Conservation (phyloP, 2,888 invertebrate species). For the Drosophila maculinotata region DNA sequence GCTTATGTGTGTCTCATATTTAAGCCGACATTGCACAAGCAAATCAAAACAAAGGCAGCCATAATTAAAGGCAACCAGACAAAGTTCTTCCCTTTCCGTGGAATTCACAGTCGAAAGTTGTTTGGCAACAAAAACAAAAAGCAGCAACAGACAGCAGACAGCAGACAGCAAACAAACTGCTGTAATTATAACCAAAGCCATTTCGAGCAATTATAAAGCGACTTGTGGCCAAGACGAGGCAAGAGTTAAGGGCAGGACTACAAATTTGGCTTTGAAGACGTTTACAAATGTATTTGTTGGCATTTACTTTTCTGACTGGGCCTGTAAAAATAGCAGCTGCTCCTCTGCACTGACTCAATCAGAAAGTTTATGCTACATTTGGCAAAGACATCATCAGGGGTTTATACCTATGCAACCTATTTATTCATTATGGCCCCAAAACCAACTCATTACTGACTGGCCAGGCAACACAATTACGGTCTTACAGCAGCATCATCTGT, state of each 20-base stretch:
- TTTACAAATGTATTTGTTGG: slow-evolving; percentile 48
- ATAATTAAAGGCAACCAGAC: slow-evolving; percentile 58
- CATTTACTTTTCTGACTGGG: neutral
- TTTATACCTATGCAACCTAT: slow-evolving; percentile 11
- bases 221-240: slow-evolving; percentile 13
- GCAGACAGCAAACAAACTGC: slow-evolving; percentile 70
- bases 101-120: slow-evolving; percentile 35
- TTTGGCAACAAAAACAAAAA: slow-evolving; percentile 30
- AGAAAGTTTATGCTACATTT: slow-evolving; percentile 55
- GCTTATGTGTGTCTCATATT: slow-evolving; percentile 66
- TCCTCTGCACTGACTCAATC: slow-evolving; percentile 37
- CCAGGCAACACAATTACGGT: slow-evolving; percentile 48
- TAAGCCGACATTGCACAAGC: slow-evolving; percentile 73
- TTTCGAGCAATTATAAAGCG: slow-evolving; percentile 59
- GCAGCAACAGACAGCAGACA: slow-evolving; percentile 40
- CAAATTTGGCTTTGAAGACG: slow-evolving; percentile 49
- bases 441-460: slow-evolving; percentile 48
- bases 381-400: slow-evolving; percentile 47
- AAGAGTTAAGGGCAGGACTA: neutral
- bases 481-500: slow-evolving; percentile 33
- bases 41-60: slow-evolving; percentile 68
- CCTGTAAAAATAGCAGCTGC: slow-evolving; percentile 21
- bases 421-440: slow-evolving; percentile 54
- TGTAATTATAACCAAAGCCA: slow-evolving; percentile 64
- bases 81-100: slow-evolving; percentile 22